Conservation (phyloP, 2,888 invertebrate species). For the Arrhopalites spinosus region DNA sequence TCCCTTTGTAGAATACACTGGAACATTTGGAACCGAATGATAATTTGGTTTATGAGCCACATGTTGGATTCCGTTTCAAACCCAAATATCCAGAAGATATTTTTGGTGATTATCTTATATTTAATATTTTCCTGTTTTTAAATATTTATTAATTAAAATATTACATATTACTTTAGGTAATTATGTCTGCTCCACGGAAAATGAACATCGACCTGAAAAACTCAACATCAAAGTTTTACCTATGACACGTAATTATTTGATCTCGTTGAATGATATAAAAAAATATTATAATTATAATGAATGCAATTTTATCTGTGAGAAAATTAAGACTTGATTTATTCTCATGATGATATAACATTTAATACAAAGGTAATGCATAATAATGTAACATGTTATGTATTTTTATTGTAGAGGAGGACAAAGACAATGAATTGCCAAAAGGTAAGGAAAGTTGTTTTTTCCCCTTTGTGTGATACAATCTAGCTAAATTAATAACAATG, state of each 20-base stretch:
- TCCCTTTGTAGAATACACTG: conserved; percentile 3
- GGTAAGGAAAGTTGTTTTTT: neutral
- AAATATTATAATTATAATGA: too few species aligned
- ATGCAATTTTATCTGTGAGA: too few species aligned
- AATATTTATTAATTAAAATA: neutral
- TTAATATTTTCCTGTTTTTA: neutral
- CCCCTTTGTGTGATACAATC: neutral
- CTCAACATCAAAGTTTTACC: neutral
- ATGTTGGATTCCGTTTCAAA: conserved; percentile 45
- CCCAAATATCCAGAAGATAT: conserved; percentile 40
- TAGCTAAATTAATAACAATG: neutral
- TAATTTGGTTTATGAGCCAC: conserved; percentile 35
- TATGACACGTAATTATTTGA: neutral
- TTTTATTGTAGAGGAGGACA: conserved; percentile 1
- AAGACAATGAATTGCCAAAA: conserved; percentile 13
- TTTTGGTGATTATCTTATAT: conserved; percentile 25
- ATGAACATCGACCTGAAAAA: conserved; percentile 12
- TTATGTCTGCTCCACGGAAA: conserved; percentile 20
- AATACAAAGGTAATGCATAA: too few species aligned
- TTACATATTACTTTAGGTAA: neutral
- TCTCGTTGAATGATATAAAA: too few species aligned
- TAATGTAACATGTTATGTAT: too few species aligned
- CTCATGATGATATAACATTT: neutral
- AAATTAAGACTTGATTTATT: neutral
- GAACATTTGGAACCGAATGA: conserved; percentile 23